Percentiles rank a stretch among this genome's conserved stretches.
Conservation (phyloP, 2,888 invertebrate genomes). For the Drosophila nr. fundita region DNA sequence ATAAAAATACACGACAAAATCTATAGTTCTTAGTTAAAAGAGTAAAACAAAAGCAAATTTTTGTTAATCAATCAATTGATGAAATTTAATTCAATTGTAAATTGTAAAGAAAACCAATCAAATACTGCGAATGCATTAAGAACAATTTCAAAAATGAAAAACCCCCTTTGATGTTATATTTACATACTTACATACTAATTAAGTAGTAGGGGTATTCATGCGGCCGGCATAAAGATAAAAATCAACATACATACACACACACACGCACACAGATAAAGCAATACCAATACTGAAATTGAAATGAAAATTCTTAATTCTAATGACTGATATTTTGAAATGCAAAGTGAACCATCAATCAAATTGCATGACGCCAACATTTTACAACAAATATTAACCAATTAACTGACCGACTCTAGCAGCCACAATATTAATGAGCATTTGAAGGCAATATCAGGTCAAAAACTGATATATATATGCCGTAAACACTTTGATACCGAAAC, state of each 20-base stretch:
- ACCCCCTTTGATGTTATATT: conserved; percentile 67
- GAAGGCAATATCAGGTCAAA: conserved; percentile 44
- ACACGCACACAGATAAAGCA: conserved; percentile 20
- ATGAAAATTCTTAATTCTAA: conserved; percentile 51
- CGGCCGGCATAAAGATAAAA: conserved; percentile 8
- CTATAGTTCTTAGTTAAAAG: conserved; percentile 22
- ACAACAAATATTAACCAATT: conserved; percentile 23
- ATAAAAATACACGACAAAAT: conserved; percentile 8
- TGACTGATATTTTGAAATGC: conserved; percentile 61
- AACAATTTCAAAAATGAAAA: conserved; percentile 30
- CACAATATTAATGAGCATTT: conserved; percentile 46
- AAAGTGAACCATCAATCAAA: conserved; percentile 17
- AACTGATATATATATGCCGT: conserved; percentile 35
- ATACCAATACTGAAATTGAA: conserved; percentile 3
- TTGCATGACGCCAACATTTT: conserved; percentile 16
- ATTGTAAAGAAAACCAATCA: conserved; percentile 63
- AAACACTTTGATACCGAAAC: conserved; percentile 60
- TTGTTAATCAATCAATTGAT: conserved; percentile 40
- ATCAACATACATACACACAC: conserved; percentile 1
- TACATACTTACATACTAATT: conserved; percentile 27
- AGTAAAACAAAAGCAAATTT: conserved; percentile 15
- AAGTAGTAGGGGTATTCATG: conserved; percentile 27
- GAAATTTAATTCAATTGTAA: conserved; percentile 66
- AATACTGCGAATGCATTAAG: conserved; percentile 10
- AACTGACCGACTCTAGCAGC: conserved; percentile 44